Percentiles rank a stretch among this genome's conserved stretches.
phyloP scores from a whole-genome alignment of 2,888 invertebrate species.

The Hipparchia semele region DNA sequence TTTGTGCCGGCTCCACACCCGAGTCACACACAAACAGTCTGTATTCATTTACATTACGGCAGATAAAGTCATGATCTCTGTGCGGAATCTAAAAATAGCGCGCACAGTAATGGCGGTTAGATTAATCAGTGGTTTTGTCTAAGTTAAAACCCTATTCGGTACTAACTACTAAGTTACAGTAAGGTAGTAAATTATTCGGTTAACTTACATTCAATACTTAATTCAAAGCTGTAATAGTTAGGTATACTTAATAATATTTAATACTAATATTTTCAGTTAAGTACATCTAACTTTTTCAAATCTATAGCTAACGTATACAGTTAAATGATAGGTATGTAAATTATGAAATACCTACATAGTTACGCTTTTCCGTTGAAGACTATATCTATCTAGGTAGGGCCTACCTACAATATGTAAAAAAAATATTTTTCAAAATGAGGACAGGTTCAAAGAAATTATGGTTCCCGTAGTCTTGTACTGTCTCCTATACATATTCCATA shows the following conservation, averaged over 20 bases:
- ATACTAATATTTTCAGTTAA: too few species aligned
- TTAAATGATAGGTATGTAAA: too few species aligned
- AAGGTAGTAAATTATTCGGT: slow-evolving; percentile 3
- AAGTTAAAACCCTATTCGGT: slow-evolving; percentile 60
- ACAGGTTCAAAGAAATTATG: too few species aligned
- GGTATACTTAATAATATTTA: background rate
- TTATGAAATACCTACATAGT: too few species aligned
- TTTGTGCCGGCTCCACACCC: slow-evolving; percentile 53
- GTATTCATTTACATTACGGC: slow-evolving; percentile 73
- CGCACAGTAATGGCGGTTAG: slow-evolving; percentile 64
- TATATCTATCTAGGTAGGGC: background rate
- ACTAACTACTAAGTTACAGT: slow-evolving; percentile 22
- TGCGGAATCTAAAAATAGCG: slow-evolving; percentile 78
- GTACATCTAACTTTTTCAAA: too few species aligned
- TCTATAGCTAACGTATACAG: too few species aligned
- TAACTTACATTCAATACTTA: slow-evolving; percentile 13
- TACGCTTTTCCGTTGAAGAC: too few species aligned
- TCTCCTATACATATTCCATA: too few species aligned
- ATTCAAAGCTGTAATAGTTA: too few species aligned
- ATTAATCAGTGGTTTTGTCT: slow-evolving; percentile 75
- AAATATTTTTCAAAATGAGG: too few species aligned
- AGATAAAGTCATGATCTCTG: slow-evolving; percentile 81
- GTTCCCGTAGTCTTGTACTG: too few species aligned
- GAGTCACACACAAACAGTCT: slow-evolving; percentile 51
- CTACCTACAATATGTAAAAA: too few species aligned